Evolutionary conservation across 2,797 vertebrate species (phyloP).

Genomic region (Enteromius unitaeniatus): DNA sequence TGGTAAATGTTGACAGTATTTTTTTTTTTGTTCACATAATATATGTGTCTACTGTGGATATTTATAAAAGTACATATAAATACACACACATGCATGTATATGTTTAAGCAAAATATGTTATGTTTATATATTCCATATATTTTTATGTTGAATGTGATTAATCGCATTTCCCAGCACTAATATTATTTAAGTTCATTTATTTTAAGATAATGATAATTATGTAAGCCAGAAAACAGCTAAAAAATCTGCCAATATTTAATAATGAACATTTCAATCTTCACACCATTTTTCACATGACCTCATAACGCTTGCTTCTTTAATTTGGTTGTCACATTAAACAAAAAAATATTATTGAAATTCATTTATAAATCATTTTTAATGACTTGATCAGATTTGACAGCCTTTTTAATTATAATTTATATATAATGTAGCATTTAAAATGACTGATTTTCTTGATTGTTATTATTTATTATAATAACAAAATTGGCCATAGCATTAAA

Average conservation of each 20-base stretch:
- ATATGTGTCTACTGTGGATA: too few relatives aligned
- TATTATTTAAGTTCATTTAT: too few relatives aligned
- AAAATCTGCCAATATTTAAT: neutral
- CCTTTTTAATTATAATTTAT: neutral
- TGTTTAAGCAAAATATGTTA: too few relatives aligned
- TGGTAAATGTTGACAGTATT: too few relatives aligned
- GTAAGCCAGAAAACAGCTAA: too few relatives aligned
- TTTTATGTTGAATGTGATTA: too few relatives aligned
- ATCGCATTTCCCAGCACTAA: too few relatives aligned
- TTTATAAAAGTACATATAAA: too few relatives aligned
- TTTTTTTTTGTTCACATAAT: too few relatives aligned
- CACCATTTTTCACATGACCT: neutral
- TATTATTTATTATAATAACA: neutral
- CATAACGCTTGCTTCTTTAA: neutral
- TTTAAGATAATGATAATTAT: too few relatives aligned
- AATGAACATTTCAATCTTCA: neutral
- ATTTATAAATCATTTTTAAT: neutral
- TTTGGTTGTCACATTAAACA: neutral
- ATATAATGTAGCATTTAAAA: neutral
- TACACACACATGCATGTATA: too few relatives aligned
- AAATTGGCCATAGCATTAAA: neutral
- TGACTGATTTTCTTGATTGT: neutral
- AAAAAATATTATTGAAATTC: neutral
- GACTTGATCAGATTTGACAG: neutral
- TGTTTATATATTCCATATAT: too few relatives aligned